Conservation (phyloP, 2,113 vertebrate genomes). For the Gallinago jamesoni region DNA sequence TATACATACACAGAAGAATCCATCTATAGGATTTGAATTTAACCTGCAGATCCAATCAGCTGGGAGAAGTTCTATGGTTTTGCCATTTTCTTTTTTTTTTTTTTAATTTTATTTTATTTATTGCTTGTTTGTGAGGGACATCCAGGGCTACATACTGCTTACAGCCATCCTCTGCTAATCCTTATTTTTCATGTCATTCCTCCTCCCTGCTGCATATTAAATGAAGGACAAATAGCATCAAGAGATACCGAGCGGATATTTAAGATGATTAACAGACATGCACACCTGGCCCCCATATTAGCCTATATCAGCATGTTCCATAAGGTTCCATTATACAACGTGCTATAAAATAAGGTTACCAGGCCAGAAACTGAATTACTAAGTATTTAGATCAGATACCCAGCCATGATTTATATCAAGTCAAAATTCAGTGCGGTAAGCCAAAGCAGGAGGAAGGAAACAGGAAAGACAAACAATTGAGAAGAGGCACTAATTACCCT, state of each 20-base stretch:
- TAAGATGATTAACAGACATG: background rate
- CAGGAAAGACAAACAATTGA: background rate
- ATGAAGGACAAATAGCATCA: slow-evolving; percentile 3
- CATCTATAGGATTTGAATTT: background rate
- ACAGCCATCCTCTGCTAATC: background rate
- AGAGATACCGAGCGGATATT: background rate
- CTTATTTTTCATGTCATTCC: background rate
- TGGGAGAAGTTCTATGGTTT: background rate
- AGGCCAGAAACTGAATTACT: background rate
- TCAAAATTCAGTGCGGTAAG: background rate
- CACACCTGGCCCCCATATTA: background rate
- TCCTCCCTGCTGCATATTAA: background rate
- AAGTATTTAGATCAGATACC: background rate
- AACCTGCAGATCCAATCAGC: background rate
- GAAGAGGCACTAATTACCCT: background rate
- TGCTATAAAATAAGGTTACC: background rate
- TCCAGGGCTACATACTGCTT: background rate
- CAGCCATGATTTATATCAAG: background rate
- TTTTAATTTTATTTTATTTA: background rate
- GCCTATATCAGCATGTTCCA: background rate
- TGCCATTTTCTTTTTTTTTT: background rate
- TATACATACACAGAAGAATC: background rate
- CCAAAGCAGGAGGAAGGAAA: background rate
- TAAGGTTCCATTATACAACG: background rate
- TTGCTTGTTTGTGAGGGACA: background rate